Percentiles rank a stretch among this genome's conserved stretches.
Evolutionary conservation across 1,140 invertebrate species (phyloP).

Genomic region (Lethocerus indicus): DNA sequence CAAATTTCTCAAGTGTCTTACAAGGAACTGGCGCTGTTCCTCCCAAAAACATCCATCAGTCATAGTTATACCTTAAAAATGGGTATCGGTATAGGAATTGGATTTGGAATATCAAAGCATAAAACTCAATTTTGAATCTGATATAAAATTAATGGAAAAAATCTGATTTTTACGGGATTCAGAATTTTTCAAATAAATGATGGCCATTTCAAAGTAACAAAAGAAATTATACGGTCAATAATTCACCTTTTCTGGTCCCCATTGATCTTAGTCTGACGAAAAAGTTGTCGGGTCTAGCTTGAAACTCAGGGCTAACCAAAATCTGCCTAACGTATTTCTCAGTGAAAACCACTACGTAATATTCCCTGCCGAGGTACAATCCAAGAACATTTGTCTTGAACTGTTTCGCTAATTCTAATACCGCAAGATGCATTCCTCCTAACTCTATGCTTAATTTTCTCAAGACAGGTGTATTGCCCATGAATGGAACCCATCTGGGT

Average conservation of each 20-base stretch:
- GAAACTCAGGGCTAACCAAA: conserved; percentile 42
- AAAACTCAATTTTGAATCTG: too few relatives aligned
- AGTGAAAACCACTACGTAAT: conserved; percentile 39
- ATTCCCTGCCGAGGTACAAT: conserved; percentile 41
- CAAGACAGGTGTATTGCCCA: conserved; percentile 41
- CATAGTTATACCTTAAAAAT: too few relatives aligned
- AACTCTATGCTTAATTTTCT: conserved; percentile 29
- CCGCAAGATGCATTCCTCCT: conserved; percentile 42
- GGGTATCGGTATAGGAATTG: too few relatives aligned
- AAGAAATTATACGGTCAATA: too few relatives aligned
- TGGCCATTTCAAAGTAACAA: too few relatives aligned
- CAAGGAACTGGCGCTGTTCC: too few relatives aligned
- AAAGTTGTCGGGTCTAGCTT: conserved; percentile 53
- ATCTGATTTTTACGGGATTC: too few relatives aligned
- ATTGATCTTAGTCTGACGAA: conserved; percentile 49
- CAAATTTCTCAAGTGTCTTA: too few relatives aligned
- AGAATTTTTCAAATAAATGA: too few relatives aligned
- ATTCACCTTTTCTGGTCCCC: conserved; percentile 42
- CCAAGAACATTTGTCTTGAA: conserved; percentile 45
- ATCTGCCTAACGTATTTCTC: conserved; percentile 37
- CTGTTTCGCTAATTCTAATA: conserved; percentile 34
- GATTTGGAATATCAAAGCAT: too few relatives aligned
- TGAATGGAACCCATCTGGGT: conserved; percentile 43
- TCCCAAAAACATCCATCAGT: too few relatives aligned
- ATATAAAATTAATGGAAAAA: too few relatives aligned